Conservation (phyloP, 2,113 vertebrate species). For the Phalacrocorax carbo region DNA sequence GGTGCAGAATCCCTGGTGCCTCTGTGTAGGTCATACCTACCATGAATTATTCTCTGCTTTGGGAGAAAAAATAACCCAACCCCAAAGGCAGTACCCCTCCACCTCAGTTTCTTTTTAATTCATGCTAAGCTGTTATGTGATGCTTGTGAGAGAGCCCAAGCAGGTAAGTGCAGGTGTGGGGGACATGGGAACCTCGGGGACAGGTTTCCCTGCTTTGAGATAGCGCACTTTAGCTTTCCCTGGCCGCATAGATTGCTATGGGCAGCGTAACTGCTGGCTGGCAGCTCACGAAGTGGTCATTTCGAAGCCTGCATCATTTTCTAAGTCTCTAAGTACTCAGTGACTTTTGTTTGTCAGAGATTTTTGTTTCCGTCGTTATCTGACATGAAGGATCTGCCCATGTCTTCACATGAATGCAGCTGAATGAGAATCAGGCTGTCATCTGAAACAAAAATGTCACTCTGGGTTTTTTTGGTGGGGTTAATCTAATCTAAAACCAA, state of each 20-base stretch:
- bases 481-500: background rate
- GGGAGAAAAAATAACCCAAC: background rate
- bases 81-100: background rate
- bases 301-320: background rate
- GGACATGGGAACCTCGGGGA: background rate
- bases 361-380: background rate
- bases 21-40: background rate
- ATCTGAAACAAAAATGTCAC: background rate
- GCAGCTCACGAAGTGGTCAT: background rate
- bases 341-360: background rate
- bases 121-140: accelerated
- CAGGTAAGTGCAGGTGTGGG: background rate
- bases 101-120: background rate
- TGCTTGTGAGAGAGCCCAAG: background rate
- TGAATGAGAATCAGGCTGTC: background rate
- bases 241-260: background rate
- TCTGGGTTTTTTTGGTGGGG: background rate
- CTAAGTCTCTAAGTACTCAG: background rate
- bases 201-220: background rate
- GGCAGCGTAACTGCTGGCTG: background rate
- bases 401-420: background rate
- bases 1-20: background rate
- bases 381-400: background rate
- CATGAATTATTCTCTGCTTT: background rate
- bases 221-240: background rate